Evolutionary conservation across 2,797 vertebrate species (phyloP).

Genomic region (Hipposideros larvatus): DNA sequence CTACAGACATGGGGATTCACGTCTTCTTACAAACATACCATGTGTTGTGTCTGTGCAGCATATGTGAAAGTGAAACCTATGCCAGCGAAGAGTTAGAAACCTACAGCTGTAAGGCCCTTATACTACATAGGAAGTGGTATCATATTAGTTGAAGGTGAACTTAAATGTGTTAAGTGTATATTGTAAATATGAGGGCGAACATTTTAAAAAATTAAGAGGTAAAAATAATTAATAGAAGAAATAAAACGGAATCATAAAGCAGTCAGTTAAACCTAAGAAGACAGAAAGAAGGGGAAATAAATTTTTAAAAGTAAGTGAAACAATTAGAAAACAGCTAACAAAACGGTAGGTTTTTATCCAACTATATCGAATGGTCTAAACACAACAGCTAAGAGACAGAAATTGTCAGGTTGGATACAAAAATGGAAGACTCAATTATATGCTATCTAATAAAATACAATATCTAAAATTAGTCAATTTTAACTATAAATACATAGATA

Average conservation of each 20-base stretch:
- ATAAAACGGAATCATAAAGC: not conserved
- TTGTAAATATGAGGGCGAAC: not conserved
- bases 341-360: not conserved
- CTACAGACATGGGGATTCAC: rapidly evolving
- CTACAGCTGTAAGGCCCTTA: rapidly evolving
- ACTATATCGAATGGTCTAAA: not conserved
- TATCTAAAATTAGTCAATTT: not conserved
- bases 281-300: not conserved
- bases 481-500: not conserved
- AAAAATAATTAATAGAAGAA: not conserved
- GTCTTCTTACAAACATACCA: rapidly evolving
- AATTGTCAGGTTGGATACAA: not conserved
- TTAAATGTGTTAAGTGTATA: too few species aligned
- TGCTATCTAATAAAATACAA: not conserved
- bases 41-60: rapidly evolving
- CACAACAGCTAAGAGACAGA: not conserved
- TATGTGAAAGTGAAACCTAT: rapidly evolving
- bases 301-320: not conserved
- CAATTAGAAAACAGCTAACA: not conserved
- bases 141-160: not conserved
- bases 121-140: rapidly evolving
- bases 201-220: not conserved
- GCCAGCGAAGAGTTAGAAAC: rapidly evolving
- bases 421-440: not conserved
- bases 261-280: not conserved